phyloP scores from a whole-genome alignment of 2,797 vertebrate genomes.

The Hippoglossus hippoglossus region DNA sequence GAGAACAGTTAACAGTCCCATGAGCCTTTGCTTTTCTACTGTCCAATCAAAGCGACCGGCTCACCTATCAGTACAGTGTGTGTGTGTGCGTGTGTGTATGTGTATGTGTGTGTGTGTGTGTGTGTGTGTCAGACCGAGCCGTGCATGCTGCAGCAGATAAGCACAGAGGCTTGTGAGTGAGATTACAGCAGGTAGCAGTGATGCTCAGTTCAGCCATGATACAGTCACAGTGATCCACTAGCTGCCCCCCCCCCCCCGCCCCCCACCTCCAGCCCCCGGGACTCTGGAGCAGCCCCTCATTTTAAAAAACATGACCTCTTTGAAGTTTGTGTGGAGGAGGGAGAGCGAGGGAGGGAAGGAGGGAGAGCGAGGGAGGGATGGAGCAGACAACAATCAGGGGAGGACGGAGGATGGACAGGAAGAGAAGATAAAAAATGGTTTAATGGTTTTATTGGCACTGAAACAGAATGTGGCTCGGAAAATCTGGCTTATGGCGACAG shows the following conservation, averaged over 20 bases:
- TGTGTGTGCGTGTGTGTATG: too few species aligned
- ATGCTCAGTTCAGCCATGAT: slow-evolving; percentile 28
- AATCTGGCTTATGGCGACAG: not conserved
- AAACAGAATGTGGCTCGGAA: not conserved
- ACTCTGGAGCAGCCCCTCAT: slow-evolving; percentile 22
- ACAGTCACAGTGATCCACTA: slow-evolving; percentile 30
- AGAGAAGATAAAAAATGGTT: slow-evolving; percentile 6
- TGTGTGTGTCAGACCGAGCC: not conserved
- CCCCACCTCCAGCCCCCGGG: too few species aligned
- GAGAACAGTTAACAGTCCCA: too few species aligned
- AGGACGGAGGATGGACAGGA: slow-evolving; percentile 6
- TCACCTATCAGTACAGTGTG: too few species aligned
- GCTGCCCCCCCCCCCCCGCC: slow-evolving; percentile 27
- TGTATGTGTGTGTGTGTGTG: not conserved
- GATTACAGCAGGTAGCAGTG: slow-evolving; percentile 8
- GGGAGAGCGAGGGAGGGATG: not conserved
- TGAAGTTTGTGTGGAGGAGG: slow-evolving; percentile 52
- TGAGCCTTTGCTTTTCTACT: too few species aligned
- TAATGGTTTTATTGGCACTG: slow-evolving; percentile 1
- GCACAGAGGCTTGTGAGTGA: not conserved
- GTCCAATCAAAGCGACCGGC: too few species aligned
- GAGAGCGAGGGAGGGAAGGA: not conserved
- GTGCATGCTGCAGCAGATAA: not conserved
- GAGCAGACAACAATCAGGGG: slow-evolving; percentile 21
- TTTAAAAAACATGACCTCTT: slow-evolving; percentile 68